phyloP scores from a whole-genome alignment of 2,113 vertebrate species.

The Hemicordylus capensis region DNA sequence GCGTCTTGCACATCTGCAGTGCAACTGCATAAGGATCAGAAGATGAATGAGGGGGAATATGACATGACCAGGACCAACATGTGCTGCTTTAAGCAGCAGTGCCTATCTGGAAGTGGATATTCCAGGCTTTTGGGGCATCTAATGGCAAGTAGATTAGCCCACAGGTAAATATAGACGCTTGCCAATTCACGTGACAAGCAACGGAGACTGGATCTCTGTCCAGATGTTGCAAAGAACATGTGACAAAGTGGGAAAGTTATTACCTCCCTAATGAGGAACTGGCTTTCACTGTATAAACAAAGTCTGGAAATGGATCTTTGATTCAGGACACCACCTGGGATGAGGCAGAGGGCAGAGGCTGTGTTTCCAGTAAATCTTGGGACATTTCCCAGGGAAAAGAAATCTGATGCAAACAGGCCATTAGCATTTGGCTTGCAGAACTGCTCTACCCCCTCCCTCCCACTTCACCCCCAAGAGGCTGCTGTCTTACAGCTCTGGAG shows the following conservation, averaged over 20 bases:
- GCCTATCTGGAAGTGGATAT: background rate
- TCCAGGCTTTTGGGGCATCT: background rate
- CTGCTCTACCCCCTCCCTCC: background rate
- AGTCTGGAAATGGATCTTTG: background rate
- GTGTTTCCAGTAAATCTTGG: background rate
- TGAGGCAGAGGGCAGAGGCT: background rate
- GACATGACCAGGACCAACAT: background rate
- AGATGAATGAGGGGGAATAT: background rate
- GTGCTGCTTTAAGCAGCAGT: background rate
- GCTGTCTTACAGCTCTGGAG: background rate
- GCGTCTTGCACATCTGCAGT: background rate
- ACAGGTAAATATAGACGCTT: background rate
- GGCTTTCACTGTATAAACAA: background rate
- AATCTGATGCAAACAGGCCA: background rate
- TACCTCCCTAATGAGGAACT: too few relatives aligned
- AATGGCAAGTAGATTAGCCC: background rate
- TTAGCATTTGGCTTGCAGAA: background rate
- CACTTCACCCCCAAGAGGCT: background rate
- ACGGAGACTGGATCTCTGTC: background rate
- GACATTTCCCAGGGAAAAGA: background rate
- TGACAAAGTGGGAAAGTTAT: background rate
- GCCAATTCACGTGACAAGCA: background rate
- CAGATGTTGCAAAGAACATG: background rate
- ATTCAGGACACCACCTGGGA: background rate
- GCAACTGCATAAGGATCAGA: background rate